A percentile compares a stretch with the other conserved stretches of the same genome.
These are phyloP conservation scores for Caenorhabditis latens DNA, from an alignment of 1,140 invertebrate genomes.

Conservation along the genomic window DNA sequence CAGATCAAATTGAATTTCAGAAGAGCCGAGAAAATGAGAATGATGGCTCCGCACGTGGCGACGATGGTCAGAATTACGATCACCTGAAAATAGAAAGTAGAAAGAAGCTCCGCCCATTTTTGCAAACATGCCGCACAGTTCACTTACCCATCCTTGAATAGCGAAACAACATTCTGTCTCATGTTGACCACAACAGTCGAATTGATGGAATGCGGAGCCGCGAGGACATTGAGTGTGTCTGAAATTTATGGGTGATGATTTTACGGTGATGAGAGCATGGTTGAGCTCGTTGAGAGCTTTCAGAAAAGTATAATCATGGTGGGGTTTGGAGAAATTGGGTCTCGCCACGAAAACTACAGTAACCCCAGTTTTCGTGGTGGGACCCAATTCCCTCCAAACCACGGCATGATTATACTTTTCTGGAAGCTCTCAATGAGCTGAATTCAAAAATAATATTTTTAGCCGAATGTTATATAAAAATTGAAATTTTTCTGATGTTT, in stretches of 20 bases:
- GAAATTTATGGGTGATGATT: background rate
- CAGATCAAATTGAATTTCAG: slow-evolving; percentile 8
- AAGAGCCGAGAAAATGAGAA: background rate
- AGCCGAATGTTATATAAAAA: too few relatives aligned
- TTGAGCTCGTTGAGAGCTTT: background rate
- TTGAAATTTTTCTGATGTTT: too few relatives aligned
- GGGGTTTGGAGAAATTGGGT: too few relatives aligned
- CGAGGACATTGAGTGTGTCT: slow-evolving; percentile 50
- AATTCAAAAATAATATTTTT: background rate
- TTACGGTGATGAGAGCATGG: background rate
- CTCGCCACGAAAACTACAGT: too few relatives aligned
- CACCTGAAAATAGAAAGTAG: background rate
- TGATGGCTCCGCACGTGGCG: slow-evolving; percentile 6
- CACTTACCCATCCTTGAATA: slow-evolving; percentile 51
- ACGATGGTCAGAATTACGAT: slow-evolving; percentile 37
- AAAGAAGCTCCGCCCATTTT: background rate
- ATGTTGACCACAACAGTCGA: slow-evolving; percentile 32
- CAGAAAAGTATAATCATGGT: background rate
- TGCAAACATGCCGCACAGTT: background rate
- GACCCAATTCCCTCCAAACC: background rate
- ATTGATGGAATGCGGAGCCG: slow-evolving; percentile 36
- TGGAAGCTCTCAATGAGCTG: background rate
- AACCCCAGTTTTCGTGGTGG: background rate
- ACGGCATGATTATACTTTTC: background rate
- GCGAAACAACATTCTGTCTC: slow-evolving; percentile 51